These are phyloP conservation scores for Mantis religiosa DNA, from an alignment of 2,888 invertebrate species.

Conservation along the genomic window DNA sequence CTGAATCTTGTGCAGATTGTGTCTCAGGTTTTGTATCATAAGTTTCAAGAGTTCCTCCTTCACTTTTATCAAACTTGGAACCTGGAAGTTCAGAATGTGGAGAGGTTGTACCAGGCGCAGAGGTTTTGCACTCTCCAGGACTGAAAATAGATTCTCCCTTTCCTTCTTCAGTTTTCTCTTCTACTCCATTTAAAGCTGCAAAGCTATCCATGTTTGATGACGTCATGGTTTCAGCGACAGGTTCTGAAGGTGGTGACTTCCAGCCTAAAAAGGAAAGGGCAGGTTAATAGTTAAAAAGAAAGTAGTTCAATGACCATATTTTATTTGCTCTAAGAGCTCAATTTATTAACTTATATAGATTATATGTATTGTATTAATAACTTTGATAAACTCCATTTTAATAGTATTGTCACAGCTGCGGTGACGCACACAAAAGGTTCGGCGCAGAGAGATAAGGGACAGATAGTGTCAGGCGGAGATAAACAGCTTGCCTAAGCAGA, in stretches of 20 bases:
- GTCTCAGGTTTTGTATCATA: not conserved
- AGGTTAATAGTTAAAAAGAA: too few relatives aligned
- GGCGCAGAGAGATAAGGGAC: too few relatives aligned
- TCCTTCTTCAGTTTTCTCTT: not conserved
- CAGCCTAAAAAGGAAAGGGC: not conserved
- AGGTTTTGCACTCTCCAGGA: slow-evolving; percentile 38
- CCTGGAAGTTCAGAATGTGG: slow-evolving; percentile 54
- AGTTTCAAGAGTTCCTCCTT: slow-evolving; percentile 23
- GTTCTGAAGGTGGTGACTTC: not conserved
- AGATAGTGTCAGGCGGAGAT: too few relatives aligned
- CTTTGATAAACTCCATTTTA: too few relatives aligned
- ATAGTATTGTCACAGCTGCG: too few relatives aligned
- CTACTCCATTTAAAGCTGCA: slow-evolving; percentile 1
- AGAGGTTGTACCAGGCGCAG: slow-evolving; percentile 48
- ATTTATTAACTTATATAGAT: too few relatives aligned
- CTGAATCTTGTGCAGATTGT: slow-evolving; percentile 40
- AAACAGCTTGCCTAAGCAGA: too few relatives aligned
- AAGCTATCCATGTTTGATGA: not conserved
- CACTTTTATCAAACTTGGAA: slow-evolving; percentile 48
- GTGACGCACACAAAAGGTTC: too few relatives aligned
- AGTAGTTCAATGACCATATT: too few relatives aligned
- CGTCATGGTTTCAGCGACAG: not conserved
- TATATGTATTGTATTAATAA: too few relatives aligned
- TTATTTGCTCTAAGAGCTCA: too few relatives aligned
- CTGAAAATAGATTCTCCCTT: not conserved